Base-by-base conservation (phyloP, 2,797 vertebrate genomes). In the Hemibagrus guttatus region DNA sequence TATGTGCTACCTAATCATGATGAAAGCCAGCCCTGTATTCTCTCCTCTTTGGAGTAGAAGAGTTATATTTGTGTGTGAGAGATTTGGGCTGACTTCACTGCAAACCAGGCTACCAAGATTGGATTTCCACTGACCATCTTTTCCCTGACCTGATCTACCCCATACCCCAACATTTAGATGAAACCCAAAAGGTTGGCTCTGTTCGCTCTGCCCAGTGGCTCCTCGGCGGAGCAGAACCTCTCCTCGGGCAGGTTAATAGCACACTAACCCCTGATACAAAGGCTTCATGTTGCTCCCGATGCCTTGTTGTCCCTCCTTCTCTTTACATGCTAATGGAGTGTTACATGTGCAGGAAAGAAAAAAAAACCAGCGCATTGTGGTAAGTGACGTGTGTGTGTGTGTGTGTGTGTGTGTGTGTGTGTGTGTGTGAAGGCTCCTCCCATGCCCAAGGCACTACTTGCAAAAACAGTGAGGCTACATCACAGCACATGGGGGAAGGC, bases 291-390 rank as follows among this genome's bases (percentile, higher is more conserved):
- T 89, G 83, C 88, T 49, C 74, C 86, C 87, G 84, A 90, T 88
- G 85, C 85, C 61, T 89, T 90, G 88, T 89, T 89, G 85, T 90
- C 84, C 87, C 54, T 84, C 68, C 83, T 85, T 85, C 86, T 87
- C 89, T 91, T 91, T 85, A 91, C 83, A 90, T 91, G 90, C 86
- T 89, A 92, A 90, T 91, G 75, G 81, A 4, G 63, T 74, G 88
- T 90, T 90, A 90, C 90, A 91, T 87, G 87, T 88, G 87, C 71
- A 71, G 35, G 49, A 72, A 13, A 78, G 56, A 13, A 6, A 80
- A 61, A 90, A 87, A 87, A 88, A 85, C 83, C 31, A 64, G 84
- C 64, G 28, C 63, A 85, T 89, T 91, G 89, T 91, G 72, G 81
- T 46, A 84, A 56, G 68, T 66, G 63, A 52, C 23, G 39, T 16